Evolutionary conservation across 2,888 invertebrate genomes (phyloP).

Genomic region (Oconnorella tubifera): DNA sequence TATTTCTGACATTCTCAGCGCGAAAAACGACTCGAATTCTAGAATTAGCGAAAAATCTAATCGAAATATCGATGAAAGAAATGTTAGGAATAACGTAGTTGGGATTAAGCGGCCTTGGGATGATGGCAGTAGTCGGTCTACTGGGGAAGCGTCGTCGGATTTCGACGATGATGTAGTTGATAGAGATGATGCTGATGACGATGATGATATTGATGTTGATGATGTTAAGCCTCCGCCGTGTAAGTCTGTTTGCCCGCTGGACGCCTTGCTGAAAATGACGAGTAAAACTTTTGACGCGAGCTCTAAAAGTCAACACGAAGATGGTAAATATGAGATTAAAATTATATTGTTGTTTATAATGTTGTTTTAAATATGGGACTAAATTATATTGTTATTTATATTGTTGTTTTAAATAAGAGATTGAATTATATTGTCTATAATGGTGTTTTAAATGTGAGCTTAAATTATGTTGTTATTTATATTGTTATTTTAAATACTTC

Average conservation of each 20-base stretch:
- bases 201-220: background rate
- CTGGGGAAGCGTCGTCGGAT: background rate
- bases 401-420: too few species aligned
- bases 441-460: too few species aligned
- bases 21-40: background rate
- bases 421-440: too few species aligned
- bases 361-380: too few species aligned
- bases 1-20: background rate
- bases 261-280: slow-evolving; percentile 5
- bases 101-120: slow-evolving; percentile 3
- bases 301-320: background rate
- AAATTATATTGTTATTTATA: too few species aligned
- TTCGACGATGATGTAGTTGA: background rate
- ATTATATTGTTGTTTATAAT: background rate
- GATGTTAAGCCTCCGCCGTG: background rate
- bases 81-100: too few species aligned
- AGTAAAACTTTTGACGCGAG: background rate
- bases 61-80: too few species aligned
- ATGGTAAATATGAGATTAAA: background rate
- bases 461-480: too few species aligned
- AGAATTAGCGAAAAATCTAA: too few species aligned
- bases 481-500: too few species aligned
- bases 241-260: background rate
- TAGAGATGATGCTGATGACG: background rate
- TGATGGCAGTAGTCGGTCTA: slow-evolving; percentile 1